These are phyloP conservation scores for Mantis religiosa DNA, from an alignment of 2,888 invertebrate genomes.

Conservation along the genomic window DNA sequence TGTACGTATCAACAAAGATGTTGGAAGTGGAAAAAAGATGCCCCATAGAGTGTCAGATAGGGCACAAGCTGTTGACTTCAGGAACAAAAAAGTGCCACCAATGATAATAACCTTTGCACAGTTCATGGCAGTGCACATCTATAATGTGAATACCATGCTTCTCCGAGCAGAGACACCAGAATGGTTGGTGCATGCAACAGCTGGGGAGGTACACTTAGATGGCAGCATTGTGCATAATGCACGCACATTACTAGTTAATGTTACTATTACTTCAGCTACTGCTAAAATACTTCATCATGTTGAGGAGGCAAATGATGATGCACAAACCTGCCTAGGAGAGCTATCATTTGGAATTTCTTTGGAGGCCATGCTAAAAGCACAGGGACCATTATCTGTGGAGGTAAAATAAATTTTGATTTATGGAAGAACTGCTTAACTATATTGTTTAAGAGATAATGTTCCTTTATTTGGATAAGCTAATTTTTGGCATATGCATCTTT, in stretches of 20 bases:
- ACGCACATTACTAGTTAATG: slow-evolving; percentile 66
- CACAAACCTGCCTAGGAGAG: slow-evolving; percentile 66
- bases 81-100: slow-evolving; percentile 65
- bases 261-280: slow-evolving; percentile 59
- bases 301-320: slow-evolving; percentile 42
- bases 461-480: no score
- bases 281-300: slow-evolving; percentile 57
- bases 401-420: slow-evolving; percentile 44
- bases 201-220: slow-evolving; percentile 65
- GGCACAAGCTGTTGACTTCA: slow-evolving; percentile 36
- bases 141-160: slow-evolving; percentile 63
- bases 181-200: slow-evolving; percentile 67
- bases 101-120: slow-evolving; percentile 80
- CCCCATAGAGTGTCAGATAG: slow-evolving; percentile 39
- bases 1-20: slow-evolving; percentile 75
- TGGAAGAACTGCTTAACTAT: no score
- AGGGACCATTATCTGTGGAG: slow-evolving; percentile 81
- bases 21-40: slow-evolving; percentile 37
- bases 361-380: slow-evolving; percentile 74
- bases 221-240: slow-evolving; percentile 66
- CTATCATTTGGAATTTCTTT: slow-evolving; percentile 67
- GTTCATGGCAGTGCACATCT: slow-evolving; percentile 83
- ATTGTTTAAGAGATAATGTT: no score
- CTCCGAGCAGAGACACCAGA: slow-evolving; percentile 61
- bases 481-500: no score